Evolutionary conservation across 2,797 vertebrate genomes (phyloP).

Genomic region (Argya squamiceps): DNA sequence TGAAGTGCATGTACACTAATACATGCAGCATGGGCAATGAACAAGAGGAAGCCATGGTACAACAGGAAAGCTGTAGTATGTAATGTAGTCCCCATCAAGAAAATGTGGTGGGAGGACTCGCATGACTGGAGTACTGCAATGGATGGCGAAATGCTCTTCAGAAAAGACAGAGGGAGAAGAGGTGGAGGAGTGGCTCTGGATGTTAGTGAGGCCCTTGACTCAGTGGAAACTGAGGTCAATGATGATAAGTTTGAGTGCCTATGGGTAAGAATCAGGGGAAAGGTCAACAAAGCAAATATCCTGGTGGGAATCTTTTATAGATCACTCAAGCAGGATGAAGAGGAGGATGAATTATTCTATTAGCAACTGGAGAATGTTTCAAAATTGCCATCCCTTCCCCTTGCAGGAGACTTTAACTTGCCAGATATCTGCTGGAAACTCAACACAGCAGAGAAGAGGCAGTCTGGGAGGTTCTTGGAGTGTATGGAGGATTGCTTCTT

Average conservation of each 20-base stretch:
- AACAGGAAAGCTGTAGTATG: neutral
- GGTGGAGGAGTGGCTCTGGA: neutral
- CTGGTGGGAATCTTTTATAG: neutral
- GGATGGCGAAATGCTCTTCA: neutral
- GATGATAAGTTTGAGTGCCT: neutral
- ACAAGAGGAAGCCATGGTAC: neutral
- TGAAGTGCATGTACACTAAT: neutral
- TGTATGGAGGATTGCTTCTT: neutral
- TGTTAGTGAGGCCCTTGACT: neutral
- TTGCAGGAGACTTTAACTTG: neutral
- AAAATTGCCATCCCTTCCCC: neutral
- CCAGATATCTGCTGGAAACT: neutral
- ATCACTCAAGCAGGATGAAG: neutral
- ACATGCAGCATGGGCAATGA: neutral
- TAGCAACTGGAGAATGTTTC: neutral
- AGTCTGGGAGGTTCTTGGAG: neutral
- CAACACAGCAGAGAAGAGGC: neutral
- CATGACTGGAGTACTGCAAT: neutral
- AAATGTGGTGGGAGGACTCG: accelerated
- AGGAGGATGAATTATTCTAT: neutral
- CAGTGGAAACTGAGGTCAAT: neutral
- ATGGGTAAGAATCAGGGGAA: neutral
- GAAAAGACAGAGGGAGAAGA: neutral
- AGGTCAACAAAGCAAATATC: neutral
- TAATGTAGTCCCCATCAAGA: neutral